Conservation (phyloP, 2,797 vertebrate genomes). For the Mallotus villosus region DNA sequence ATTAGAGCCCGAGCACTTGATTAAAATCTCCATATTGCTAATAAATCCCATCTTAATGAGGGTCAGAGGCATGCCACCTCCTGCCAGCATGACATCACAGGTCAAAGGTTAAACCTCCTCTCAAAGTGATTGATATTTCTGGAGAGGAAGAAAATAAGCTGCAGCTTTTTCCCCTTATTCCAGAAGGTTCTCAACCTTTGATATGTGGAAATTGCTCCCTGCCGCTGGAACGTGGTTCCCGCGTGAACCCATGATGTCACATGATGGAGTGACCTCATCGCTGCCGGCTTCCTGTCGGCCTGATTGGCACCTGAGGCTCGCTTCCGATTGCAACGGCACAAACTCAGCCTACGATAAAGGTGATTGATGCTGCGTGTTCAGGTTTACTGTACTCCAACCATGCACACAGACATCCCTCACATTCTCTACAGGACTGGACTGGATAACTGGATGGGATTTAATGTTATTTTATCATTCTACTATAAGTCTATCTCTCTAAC, state of each 20-base stretch:
- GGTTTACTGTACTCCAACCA: background rate
- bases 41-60: constrained; percentile 60
- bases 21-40: constrained; percentile 61
- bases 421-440: no score
- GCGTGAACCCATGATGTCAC: constrained; percentile 65
- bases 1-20: constrained; percentile 43
- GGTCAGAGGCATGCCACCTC: constrained; percentile 47
- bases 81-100: constrained; percentile 62
- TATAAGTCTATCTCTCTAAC: no score
- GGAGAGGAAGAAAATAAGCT: constrained; percentile 57
- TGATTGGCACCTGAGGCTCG: constrained; percentile 55
- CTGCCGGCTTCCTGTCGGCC: constrained; percentile 35
- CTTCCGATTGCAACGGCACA: constrained; percentile 38
- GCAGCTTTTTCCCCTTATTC: constrained; percentile 51
- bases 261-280: constrained; percentile 62
- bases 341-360: constrained; percentile 24
- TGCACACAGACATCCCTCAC: background rate
- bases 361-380: constrained; percentile 6
- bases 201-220: constrained; percentile 69
- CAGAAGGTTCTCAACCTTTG: constrained; percentile 50
- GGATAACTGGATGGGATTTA: no score
- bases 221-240: constrained; percentile 46
- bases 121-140: constrained; percentile 65
- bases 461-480: no score
- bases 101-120: constrained; percentile 62